Evolutionary conservation across 1,140 invertebrate genomes (phyloP), one percentile per base, ranked within the genome.

Genomic region (Melitaea cinxia): DNA sequence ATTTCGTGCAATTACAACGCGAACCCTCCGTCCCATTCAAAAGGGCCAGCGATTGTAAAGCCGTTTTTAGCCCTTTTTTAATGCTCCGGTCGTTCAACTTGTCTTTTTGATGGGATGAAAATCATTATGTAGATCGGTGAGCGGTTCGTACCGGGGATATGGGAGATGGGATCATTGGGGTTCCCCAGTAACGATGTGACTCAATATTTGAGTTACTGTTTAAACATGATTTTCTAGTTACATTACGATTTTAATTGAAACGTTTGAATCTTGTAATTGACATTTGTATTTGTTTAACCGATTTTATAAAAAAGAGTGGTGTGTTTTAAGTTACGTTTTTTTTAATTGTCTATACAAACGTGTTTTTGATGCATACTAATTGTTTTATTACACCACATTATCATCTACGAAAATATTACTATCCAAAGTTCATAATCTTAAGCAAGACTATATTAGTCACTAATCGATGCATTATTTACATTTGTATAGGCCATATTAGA

Each of bases 51-150:
- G 39, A 61, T 62, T 61, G 62, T 75, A 35, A 30, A 37, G 57
- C 52, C 58, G 69, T 57, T 28, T 70, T 77, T 68, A 72, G 70
- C 60, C 74, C 72, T 76, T 77, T 78, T 73, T 47, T 62, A 54
- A 58, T 26, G 58, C 61, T 50, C 58, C 75, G 80, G 80, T 83
- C 80, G 71, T 83, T 83, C 80, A 83, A 83, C 80, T 76, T 79
- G 77, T 73, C 71, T 66, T 70, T 80, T 77, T 70, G 72, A 79
- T 70, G 73, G 68, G 70, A 73, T 78, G 60, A 63, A 72, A 72
- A 65, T 65, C 62, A 67, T 60, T 60, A 60, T 60, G 14, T 19
- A 21, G 19, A 52, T 24, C 30, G 47, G n/a, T 26, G 21, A 60
- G 47, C 28, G 57, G 57, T 21, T 26, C n/a, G 17, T 23, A 23